A percentile compares a stretch with the other conserved stretches of the same genome.
These are phyloP conservation scores for Perca fluviatilis DNA, from an alignment of 2,113 vertebrate genomes.

Conservation along the genomic window DNA sequence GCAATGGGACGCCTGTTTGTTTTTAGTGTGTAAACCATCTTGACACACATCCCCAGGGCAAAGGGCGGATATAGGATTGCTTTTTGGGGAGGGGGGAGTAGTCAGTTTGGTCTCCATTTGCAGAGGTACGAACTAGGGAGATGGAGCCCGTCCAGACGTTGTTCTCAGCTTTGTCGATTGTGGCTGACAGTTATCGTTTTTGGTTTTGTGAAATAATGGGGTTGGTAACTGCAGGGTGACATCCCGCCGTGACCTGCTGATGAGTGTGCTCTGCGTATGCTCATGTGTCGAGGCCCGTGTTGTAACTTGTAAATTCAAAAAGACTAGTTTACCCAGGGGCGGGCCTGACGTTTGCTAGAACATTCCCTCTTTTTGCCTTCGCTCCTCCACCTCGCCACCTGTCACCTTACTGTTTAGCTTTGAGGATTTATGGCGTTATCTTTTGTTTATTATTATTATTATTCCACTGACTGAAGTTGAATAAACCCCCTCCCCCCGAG, in stretches of 20 bases:
- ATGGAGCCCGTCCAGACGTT: constrained; percentile 45
- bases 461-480: constrained; percentile 29
- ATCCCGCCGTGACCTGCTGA: constrained; percentile 10
- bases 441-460: constrained; percentile 65
- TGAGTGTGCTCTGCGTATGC: constrained; percentile 16
- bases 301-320: constrained; percentile 31
- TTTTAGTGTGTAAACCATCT: constrained; percentile 70
- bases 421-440: constrained; percentile 55
- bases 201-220: constrained; percentile 57
- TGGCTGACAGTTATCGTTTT: constrained; percentile 69
- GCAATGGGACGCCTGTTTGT: constrained; percentile 73
- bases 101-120: constrained; percentile 39
- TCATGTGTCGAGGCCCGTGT: constrained; percentile 13
- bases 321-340: neutral
- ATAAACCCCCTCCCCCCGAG: constrained; percentile 24
- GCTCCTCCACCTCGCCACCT: constrained; percentile 31
- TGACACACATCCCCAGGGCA: constrained; percentile 64
- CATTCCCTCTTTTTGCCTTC: neutral
- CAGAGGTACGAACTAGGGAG: constrained; percentile 26
- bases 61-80: constrained; percentile 48
- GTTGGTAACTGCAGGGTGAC: constrained; percentile 35
- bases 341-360: neutral
- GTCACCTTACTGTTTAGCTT: constrained; percentile 50
- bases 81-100: constrained; percentile 4
- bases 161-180: constrained; percentile 48